A percentile compares a stretch with the other conserved stretches of the same genome.
Conservation (phyloP, 2,888 invertebrate species). For the Schizaphis graminum region DNA sequence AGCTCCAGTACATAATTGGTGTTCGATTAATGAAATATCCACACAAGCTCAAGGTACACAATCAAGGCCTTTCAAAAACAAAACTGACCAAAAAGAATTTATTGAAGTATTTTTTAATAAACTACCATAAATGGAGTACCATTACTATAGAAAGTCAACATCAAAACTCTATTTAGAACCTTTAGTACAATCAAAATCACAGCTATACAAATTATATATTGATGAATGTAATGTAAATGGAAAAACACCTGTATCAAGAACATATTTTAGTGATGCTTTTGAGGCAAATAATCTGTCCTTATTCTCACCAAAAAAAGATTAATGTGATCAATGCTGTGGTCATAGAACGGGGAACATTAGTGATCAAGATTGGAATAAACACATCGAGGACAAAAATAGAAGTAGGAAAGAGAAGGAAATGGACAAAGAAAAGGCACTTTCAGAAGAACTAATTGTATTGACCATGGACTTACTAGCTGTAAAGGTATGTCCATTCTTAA, state of each 20-base stretch:
- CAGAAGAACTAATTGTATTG: not conserved
- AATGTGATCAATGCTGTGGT: constrained; percentile 21
- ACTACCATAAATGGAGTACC: constrained; percentile 25
- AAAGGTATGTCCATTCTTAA: constrained; percentile 33
- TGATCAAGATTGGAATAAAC: constrained; percentile 14
- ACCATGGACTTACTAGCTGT: constrained; percentile 42
- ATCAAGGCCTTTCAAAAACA: not conserved
- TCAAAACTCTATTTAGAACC: constrained; percentile 26
- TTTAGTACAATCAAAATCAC: not conserved
- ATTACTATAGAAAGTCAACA: not conserved
- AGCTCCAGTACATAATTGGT: not conserved
- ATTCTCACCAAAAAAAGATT: constrained; percentile 14
- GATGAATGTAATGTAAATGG: constrained; percentile 10
- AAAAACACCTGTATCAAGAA: constrained; percentile 12
- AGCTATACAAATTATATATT: not conserved
- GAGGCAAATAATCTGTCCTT: not conserved
- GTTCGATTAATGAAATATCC: not conserved
- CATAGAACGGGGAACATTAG: not conserved
- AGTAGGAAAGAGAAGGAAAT: constrained; percentile 1
- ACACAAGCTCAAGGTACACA: not conserved
- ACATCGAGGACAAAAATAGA: constrained; percentile 18
- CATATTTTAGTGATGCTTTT: not conserved
- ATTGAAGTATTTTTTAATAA: not conserved
- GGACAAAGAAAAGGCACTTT: constrained; percentile 10
- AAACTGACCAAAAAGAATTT: too few relatives aligned